A percentile compares a stretch with the other conserved stretches of the same genome.
Conservation (phyloP, 2,113 vertebrate species). For the Pionites leucogaster region DNA sequence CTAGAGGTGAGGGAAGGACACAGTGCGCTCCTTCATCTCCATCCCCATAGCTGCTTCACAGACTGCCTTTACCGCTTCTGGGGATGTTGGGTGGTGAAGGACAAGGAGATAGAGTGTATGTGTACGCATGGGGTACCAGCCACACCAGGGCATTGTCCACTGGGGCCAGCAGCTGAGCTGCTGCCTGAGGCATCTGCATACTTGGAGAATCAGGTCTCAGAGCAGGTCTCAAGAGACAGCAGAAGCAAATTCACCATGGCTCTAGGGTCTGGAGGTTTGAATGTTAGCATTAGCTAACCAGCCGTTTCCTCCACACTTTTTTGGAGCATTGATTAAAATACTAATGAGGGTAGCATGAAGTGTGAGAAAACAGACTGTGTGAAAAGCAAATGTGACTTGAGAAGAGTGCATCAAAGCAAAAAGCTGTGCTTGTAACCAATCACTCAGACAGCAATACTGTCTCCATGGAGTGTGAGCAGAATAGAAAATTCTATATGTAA, state of each 20-base stretch:
- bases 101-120: accelerated
- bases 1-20: neutral
- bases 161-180: neutral
- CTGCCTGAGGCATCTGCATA: neutral
- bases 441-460: conserved; percentile 2
- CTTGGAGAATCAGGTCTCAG: neutral
- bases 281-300: neutral
- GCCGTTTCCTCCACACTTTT: neutral
- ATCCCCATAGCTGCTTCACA: neutral
- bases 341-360: neutral
- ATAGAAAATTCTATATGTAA: conserved; percentile 28
- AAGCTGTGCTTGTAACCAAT: neutral
- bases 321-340: conserved; percentile 44
- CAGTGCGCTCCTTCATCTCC: neutral
- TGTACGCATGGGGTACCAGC: accelerated
- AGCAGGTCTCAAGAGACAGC: neutral
- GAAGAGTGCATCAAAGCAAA: conserved; percentile 46
- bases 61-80: neutral
- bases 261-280: neutral
- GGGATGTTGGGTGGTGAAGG: neutral
- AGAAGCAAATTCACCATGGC: neutral
- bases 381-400: conserved; percentile 38
- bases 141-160: neutral
- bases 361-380: conserved; percentile 13
- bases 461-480: neutral